Conservation (phyloP, 1,140 invertebrate species). For the Polyergus mexicanus region DNA sequence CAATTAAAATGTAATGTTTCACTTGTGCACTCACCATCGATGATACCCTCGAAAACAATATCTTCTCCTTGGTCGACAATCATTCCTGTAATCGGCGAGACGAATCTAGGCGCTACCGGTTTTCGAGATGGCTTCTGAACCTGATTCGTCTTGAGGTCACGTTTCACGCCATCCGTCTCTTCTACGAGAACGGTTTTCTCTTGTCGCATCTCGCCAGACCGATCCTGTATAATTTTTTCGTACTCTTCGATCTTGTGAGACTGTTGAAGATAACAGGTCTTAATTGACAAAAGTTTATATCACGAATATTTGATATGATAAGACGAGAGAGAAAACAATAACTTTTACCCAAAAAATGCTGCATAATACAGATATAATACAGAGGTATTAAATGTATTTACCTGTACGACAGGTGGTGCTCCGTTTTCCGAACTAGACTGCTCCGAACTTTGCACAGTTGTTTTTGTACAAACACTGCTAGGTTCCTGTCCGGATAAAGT, state of each 20-base stretch:
- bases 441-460: constrained; percentile 80
- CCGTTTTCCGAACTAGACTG: constrained; percentile 84
- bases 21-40: constrained; percentile 88
- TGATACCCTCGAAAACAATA: constrained; percentile 90
- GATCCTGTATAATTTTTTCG: constrained; percentile 85
- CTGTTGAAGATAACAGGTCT: constrained; percentile 64
- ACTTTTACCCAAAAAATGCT: background rate
- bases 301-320: constrained; percentile 15
- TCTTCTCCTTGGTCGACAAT: constrained; percentile 92
- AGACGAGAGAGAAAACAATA: background rate
- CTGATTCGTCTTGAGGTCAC: constrained; percentile 69
- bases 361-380: constrained; percentile 11
- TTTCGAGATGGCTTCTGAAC: constrained; percentile 87
- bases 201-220: constrained; percentile 81
- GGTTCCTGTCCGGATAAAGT: constrained; percentile 78
- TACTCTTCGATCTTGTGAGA: constrained; percentile 87
- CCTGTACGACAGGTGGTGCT: constrained; percentile 83
- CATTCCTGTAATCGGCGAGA: constrained; percentile 90
- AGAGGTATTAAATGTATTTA: constrained; percentile 64
- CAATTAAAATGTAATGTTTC: background rate
- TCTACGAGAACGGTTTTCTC: constrained; percentile 84
- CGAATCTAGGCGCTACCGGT: constrained; percentile 89
- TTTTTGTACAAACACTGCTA: constrained; percentile 79
- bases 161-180: constrained; percentile 79
- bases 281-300: constrained; percentile 5